A percentile compares a stretch with the other conserved stretches of the same genome.
These are phyloP conservation scores for Neoarius graeffei DNA, from an alignment of 2,113 vertebrate species.

Conservation along the genomic window DNA sequence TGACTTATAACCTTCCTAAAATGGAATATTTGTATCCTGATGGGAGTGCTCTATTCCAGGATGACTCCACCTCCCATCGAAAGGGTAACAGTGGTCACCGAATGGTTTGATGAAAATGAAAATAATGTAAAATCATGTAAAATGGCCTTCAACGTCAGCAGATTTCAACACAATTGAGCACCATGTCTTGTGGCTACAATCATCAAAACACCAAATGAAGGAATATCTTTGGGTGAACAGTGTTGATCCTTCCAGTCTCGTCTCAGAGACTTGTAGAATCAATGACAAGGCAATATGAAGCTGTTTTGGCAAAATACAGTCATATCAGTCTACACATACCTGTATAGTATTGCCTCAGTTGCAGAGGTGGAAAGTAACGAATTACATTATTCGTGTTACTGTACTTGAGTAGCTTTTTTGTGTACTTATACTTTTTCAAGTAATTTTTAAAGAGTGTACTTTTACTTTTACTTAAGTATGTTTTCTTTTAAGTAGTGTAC, in stretches of 20 bases:
- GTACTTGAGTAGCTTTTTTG: too few species aligned
- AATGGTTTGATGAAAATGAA: neutral
- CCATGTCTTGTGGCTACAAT: neutral
- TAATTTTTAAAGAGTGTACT: too few species aligned
- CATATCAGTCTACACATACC: conserved; percentile 60
- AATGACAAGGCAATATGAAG: too few species aligned
- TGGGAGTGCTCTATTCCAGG: neutral
- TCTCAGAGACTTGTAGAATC: too few species aligned
- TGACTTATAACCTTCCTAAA: neutral
- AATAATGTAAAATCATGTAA: neutral
- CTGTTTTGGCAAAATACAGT: neutral
- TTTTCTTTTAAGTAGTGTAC: too few species aligned
- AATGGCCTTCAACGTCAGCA: neutral
- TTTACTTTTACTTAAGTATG: too few species aligned
- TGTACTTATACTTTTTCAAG: conserved; percentile 84
- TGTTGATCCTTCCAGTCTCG: too few species aligned
- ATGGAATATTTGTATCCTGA: neutral
- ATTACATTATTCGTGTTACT: too few species aligned
- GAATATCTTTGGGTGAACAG: too few species aligned
- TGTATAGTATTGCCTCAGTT: conserved; percentile 82
- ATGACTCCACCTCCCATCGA: neutral
- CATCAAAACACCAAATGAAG: neutral
- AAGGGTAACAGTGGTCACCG: neutral
- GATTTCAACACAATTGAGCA: neutral
- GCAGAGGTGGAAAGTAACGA: too few species aligned